Evolutionary conservation across 2,888 invertebrate genomes (phyloP).

Genomic region (Scaptomyza parva): DNA sequence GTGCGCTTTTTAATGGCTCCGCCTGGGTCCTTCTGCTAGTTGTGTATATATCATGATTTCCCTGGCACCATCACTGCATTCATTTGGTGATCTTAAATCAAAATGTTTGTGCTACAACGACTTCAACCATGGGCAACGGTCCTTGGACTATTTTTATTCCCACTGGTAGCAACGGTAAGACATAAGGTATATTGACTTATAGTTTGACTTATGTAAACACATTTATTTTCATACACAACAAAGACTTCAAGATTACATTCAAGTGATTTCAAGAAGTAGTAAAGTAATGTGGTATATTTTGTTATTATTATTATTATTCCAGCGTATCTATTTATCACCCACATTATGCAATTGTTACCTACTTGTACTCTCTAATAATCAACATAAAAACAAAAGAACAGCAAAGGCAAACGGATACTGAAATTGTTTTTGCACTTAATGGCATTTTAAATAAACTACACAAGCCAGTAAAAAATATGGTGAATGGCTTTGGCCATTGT

Average conservation of each 20-base stretch:
- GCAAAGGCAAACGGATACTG: slow-evolving; percentile 43
- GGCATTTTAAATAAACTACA: slow-evolving; percentile 77
- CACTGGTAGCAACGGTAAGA: slow-evolving; percentile 5
- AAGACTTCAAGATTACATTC: too few species aligned
- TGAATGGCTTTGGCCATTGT: slow-evolving; percentile 47
- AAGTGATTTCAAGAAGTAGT: too few species aligned
- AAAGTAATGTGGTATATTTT: too few species aligned
- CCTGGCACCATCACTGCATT: slow-evolving; percentile 64
- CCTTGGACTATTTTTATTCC: slow-evolving; percentile 12
- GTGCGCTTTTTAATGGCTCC: slow-evolving; percentile 62
- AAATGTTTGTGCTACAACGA: slow-evolving; percentile 47
- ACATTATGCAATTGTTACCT: not conserved
- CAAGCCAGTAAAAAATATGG: slow-evolving; percentile 61
- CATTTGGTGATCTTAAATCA: slow-evolving; percentile 76
- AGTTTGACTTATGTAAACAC: not conserved
- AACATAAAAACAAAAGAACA: slow-evolving; percentile 52
- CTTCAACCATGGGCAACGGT: slow-evolving; percentile 8
- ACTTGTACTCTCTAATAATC: slow-evolving; percentile 58
- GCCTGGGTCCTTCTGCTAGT: slow-evolving; percentile 43
- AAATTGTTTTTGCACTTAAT: slow-evolving; percentile 76
- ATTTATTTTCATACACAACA: not conserved
- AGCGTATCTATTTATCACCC: slow-evolving; percentile 44
- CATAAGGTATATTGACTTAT: slow-evolving; percentile 6
- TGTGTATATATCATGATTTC: slow-evolving; percentile 67
- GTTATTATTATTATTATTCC: not conserved